phyloP scores from a whole-genome alignment of 2,797 vertebrate genomes.

The Enteromius viviparus region DNA sequence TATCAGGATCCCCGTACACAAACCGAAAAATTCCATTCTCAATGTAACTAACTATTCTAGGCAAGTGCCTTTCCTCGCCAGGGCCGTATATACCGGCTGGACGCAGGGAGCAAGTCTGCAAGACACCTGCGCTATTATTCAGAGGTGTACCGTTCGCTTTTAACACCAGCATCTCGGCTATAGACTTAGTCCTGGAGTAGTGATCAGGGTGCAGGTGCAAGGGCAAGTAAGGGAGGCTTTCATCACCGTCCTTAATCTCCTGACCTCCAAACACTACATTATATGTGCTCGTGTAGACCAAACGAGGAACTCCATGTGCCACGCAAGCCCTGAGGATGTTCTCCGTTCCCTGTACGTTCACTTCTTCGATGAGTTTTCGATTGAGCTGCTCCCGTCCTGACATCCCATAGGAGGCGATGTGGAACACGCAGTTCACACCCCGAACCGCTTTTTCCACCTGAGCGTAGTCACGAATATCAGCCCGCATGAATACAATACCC shows the following conservation, averaged over 20 bases:
- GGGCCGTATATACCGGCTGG: conserved; percentile 95
- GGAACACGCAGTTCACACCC: conserved; percentile 86
- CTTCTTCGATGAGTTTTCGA: conserved; percentile 80
- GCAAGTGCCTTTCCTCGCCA: conserved; percentile 92
- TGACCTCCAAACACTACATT: conserved; percentile 95
- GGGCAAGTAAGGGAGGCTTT: conserved; percentile 91
- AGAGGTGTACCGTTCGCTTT: conserved; percentile 79
- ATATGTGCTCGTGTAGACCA: conserved; percentile 95
- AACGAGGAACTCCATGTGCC: conserved; percentile 74
- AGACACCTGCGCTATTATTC: conserved; percentile 59
- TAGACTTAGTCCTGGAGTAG: conserved; percentile 93
- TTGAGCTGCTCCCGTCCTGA: conserved; percentile 94
- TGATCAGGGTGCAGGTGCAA: conserved; percentile 92
- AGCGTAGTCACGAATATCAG: conserved; percentile 80
- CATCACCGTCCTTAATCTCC: conserved; percentile 88
- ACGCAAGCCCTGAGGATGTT: conserved; percentile 85
- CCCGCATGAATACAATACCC: conserved; percentile 81
- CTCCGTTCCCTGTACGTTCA: conserved; percentile 88
- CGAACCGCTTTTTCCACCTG: conserved; percentile 78
- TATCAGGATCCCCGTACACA: conserved; percentile 85
- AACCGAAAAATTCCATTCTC: conserved; percentile 90
- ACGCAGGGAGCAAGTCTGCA: conserved; percentile 88
- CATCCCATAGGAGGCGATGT: conserved; percentile 94
- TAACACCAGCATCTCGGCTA: conserved; percentile 91
- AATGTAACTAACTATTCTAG: conserved; percentile 88